Evolutionary conservation across 2,888 invertebrate genomes (phyloP).

Genomic region (Lasioglossum zephyrum): DNA sequence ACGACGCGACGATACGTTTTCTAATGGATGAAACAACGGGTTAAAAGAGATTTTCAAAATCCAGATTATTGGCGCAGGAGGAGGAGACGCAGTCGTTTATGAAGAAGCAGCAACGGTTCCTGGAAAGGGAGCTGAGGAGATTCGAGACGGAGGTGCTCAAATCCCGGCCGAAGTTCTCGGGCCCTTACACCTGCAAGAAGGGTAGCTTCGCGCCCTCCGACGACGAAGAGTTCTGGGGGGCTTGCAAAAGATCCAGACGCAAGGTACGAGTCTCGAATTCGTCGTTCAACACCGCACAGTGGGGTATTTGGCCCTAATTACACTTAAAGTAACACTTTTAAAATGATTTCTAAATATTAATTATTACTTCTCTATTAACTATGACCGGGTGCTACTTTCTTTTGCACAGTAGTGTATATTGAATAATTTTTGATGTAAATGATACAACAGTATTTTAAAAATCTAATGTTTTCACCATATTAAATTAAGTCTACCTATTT

Average conservation of each 20-base stretch:
- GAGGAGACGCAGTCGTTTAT: constrained; percentile 66
- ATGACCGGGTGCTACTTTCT: too few species aligned
- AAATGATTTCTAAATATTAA: too few species aligned
- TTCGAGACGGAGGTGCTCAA: constrained; percentile 72
- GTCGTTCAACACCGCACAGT: not conserved
- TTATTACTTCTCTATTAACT: too few species aligned
- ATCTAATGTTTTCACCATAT: too few species aligned
- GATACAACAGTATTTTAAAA: too few species aligned
- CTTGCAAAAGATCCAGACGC: constrained; percentile 55
- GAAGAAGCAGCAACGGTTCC: constrained; percentile 71
- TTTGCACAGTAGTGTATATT: too few species aligned
- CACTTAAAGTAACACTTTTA: too few species aligned
- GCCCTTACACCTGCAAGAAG: constrained; percentile 65
- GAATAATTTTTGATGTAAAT: too few species aligned
- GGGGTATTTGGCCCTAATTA: too few species aligned
- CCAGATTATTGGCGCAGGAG: constrained; percentile 69
- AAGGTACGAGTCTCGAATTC: constrained; percentile 38
- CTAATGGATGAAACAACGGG: not conserved
- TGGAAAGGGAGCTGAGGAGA: constrained; percentile 74
- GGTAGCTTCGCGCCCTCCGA: constrained; percentile 68
- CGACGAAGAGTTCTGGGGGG: constrained; percentile 75
- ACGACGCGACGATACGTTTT: not conserved
- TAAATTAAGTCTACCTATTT: too few species aligned
- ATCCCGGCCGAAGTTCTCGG: constrained; percentile 72
- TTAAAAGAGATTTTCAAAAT: not conserved